phyloP scores from a whole-genome alignment of 2,797 vertebrate species.

The Synaphobranchus kaupii region DNA sequence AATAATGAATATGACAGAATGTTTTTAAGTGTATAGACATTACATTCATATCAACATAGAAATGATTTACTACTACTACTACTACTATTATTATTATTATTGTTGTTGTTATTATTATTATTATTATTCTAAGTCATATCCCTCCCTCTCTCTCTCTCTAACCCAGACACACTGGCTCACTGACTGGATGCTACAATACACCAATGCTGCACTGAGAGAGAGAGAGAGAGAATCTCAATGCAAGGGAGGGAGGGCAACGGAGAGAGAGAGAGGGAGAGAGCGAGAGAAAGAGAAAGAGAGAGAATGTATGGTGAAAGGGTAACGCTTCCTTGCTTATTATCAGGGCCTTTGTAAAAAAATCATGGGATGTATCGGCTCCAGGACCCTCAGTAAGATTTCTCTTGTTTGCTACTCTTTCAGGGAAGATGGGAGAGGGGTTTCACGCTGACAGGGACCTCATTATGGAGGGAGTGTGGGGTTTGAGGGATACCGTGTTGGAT shows the following conservation, averaged over 20 bases:
- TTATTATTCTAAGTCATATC: constrained; percentile 11
- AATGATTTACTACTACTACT: neutral
- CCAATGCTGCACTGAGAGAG: constrained; percentile 61
- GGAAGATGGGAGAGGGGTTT: constrained; percentile 48
- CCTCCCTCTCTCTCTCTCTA: constrained; percentile 59
- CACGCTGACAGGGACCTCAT: constrained; percentile 9
- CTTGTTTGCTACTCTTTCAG: constrained; percentile 54
- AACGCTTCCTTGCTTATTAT: constrained; percentile 78
- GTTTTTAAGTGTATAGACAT: neutral
- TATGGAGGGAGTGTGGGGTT: constrained; percentile 40
- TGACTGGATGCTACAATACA: constrained; percentile 69
- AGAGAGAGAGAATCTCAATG: constrained; percentile 6
- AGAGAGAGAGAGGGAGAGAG: constrained; percentile 41
- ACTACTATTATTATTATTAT: no score
- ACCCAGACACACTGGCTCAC: constrained; percentile 73
- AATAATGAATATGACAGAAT: neutral
- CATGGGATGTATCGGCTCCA: constrained; percentile 85
- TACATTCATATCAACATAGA: neutral
- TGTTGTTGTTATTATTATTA: neutral
- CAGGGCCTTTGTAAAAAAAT: constrained; percentile 82
- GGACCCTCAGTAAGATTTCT: constrained; percentile 77
- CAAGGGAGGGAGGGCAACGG: constrained; percentile 36
- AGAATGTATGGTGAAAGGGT: constrained; percentile 72
- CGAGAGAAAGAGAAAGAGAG: constrained; percentile 49
- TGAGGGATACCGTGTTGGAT: constrained; percentile 41